Evolutionary conservation across 37 sponge, comb jelly and placozoan species (phyloP), one percentile per base, ranked within the genome.

Genomic region (Tethya wilhelma): DNA sequence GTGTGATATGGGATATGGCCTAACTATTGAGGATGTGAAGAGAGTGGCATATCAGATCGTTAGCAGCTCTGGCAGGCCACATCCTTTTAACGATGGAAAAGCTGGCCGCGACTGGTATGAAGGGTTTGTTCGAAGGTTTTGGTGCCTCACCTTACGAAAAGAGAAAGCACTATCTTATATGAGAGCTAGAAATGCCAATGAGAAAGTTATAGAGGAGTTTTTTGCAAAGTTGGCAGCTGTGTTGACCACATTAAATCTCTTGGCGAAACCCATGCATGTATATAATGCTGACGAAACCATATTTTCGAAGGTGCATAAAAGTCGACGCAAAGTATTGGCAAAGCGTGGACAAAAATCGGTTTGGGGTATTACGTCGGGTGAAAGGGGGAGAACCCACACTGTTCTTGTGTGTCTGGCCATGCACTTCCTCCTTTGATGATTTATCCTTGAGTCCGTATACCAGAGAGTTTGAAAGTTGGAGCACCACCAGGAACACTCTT

Each of bases 21-120:
- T 73, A 29, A 73, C 74, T 14, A 45, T 73, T 25, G 74, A 73
- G 56, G 74, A 73, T 20, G 56, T 73, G 30, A 73, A 31, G 57
- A 45, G 34, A 25, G 56, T 49, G 6, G 74, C 74, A 7, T 73
- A 55, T 45, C 9, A 9, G 44, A 73, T 73, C 12, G 74, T 30
- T 5, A 28, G n/a, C 6, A 43, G 28, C 11, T 73, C 74, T 53
- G 74, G 74, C 11, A 73, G 74, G 56, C 26, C 26, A 53, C 57
- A 73, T 31, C 74, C 56, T 29, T 46, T 73, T 53, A 44, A 45
- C 6, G 28, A 73, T 55, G 74, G 74, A 11, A 73, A 73, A 73
- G 74, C 74, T 55, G 74, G 74, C 4, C 25, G 74, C 5, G 74
- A 73, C 30, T 73, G 74, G 74, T 73, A 73, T n/a, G 30, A 45